A percentile compares a stretch with the other conserved stretches of the same genome.
Evolutionary conservation across 2,888 invertebrate genomes (phyloP).

Genomic region (Caenorhabditis drosophilae): DNA sequence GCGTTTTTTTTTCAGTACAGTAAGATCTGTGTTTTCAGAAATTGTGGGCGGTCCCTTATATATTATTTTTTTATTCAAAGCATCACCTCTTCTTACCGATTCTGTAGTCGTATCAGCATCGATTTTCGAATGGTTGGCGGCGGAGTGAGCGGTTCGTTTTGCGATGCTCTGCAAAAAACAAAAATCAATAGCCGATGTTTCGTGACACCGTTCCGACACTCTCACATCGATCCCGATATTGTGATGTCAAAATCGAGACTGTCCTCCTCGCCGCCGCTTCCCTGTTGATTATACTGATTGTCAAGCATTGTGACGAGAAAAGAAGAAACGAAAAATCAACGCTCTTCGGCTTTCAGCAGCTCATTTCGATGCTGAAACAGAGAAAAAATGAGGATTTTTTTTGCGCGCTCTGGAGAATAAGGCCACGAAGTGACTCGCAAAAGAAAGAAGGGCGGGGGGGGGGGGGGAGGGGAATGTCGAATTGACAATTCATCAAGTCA

Average conservation of each 20-base stretch:
- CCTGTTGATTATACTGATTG: not conserved
- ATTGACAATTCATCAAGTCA: too few relatives aligned
- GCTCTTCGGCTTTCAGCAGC: too few relatives aligned
- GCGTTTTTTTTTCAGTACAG: too few relatives aligned
- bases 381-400: constrained; percentile 4
- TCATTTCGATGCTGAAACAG: too few relatives aligned
- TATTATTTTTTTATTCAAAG: too few relatives aligned
- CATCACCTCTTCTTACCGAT: constrained; percentile 5
- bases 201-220: too few relatives aligned
- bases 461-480: too few relatives aligned
- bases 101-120: constrained; percentile 28
- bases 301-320: not conserved
- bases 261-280: constrained; percentile 21
- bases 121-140: constrained; percentile 34
- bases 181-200: too few relatives aligned
- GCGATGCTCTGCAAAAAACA: constrained; percentile 22
- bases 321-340: not conserved
- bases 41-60: too few relatives aligned
- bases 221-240: constrained; percentile 36
- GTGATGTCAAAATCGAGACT: constrained; percentile 39
- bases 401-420: not conserved
- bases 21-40: too few relatives aligned
- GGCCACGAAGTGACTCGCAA: not conserved
- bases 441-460: not conserved
- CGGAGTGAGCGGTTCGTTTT: constrained; percentile 19